phyloP scores from a whole-genome alignment of 1,140 invertebrate species.

The Bicyclus anynana region DNA sequence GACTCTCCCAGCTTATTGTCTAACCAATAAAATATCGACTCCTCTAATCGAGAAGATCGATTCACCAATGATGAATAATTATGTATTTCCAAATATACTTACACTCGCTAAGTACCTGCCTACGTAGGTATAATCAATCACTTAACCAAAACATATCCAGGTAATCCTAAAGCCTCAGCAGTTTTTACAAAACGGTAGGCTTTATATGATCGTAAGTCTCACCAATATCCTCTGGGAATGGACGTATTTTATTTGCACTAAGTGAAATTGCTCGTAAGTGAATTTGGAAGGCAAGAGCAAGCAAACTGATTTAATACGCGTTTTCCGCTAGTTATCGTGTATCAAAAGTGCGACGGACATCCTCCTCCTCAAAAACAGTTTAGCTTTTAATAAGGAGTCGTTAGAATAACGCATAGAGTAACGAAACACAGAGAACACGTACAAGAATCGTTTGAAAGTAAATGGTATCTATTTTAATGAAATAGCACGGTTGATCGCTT shows the following conservation, averaged over 20 bases:
- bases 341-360: slow-evolving; percentile 52
- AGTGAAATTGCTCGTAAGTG: slow-evolving; percentile 59
- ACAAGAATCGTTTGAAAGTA: not conserved
- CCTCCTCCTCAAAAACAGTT: slow-evolving; percentile 47
- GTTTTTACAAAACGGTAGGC: not conserved
- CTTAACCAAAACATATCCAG: no score
- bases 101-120: no score
- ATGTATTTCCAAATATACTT: no score
- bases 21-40: no score
- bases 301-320: slow-evolving; percentile 59
- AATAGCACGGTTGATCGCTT: not conserved
- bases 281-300: slow-evolving; percentile 46
- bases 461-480: not conserved
- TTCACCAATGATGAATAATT: no score
- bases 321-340: slow-evolving; percentile 69
- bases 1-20: no score
- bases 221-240: slow-evolving; percentile 30
- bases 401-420: slow-evolving; percentile 54
- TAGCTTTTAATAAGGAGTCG: slow-evolving; percentile 66
- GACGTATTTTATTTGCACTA: slow-evolving; percentile 44
- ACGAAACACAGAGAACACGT: slow-evolving; percentile 21
- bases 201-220: slow-evolving; percentile 32
- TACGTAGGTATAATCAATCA: no score
- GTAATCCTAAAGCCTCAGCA: no score
- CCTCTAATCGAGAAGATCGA: no score